These are phyloP conservation scores for Dicyrtomina minuta DNA, from an alignment of 2,888 invertebrate genomes.

Conservation along the genomic window DNA sequence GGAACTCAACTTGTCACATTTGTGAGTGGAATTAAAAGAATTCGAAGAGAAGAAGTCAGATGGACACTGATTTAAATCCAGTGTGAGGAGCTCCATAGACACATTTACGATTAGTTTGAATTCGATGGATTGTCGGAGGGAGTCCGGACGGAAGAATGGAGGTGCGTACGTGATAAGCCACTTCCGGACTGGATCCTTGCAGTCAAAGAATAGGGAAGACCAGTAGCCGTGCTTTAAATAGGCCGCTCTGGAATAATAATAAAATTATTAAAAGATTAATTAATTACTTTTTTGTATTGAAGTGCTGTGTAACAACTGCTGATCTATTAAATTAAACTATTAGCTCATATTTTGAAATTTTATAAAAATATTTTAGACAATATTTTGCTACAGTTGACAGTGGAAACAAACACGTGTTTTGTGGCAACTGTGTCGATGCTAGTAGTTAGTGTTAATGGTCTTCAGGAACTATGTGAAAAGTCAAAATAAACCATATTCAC, in stretches of 20 bases:
- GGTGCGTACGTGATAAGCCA: slow-evolving; percentile 95
- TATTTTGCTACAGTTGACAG: too few species aligned
- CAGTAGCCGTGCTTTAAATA: slow-evolving; percentile 84
- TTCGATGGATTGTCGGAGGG: slow-evolving; percentile 81
- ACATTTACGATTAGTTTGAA: slow-evolving; percentile 95
- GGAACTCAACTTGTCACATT: slow-evolving; percentile 85
- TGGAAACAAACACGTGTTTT: neutral
- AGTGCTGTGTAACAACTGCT: too few species aligned
- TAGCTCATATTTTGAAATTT: neutral
- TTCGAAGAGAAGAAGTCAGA: slow-evolving; percentile 85
- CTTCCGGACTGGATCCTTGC: slow-evolving; percentile 83
- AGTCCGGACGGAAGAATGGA: slow-evolving; percentile 97
- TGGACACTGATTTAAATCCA: slow-evolving; percentile 79
- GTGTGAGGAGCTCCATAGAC: slow-evolving; percentile 81
- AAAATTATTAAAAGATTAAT: neutral
- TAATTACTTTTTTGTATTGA: too few species aligned
- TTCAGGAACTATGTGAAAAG: too few species aligned
- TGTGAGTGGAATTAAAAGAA: slow-evolving; percentile 91
- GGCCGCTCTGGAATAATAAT: slow-evolving; percentile 67
- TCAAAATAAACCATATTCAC: too few species aligned
- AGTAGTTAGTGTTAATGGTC: too few species aligned
- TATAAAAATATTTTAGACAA: slow-evolving; percentile 4
- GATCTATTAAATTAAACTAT: too few species aligned
- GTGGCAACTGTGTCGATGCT: too few species aligned
- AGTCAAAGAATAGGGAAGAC: slow-evolving; percentile 90